Evolutionary conservation across 2,113 vertebrate species (phyloP), one percentile per base, ranked within the genome.

Genomic region (Odocoileus virginianus): DNA sequence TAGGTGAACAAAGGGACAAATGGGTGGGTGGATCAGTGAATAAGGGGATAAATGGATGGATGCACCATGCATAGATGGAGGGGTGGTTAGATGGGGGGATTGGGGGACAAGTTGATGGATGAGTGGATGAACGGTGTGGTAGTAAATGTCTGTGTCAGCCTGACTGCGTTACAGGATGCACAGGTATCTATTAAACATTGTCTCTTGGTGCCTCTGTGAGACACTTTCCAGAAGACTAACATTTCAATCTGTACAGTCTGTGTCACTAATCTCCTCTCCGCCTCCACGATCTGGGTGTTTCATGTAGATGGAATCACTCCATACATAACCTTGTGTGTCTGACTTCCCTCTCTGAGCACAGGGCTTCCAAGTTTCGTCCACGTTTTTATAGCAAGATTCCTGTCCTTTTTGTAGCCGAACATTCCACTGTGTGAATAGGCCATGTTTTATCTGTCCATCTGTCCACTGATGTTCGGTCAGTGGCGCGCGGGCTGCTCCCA

Each of bases 381-480:
- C 2, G 0, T 16, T 8, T 45, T 45, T 50, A 0, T 25, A 52
- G 3, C 36, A 3, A 27, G 36, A 12, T 17, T 7, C 27, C 30
- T 7, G 2, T 17, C 54, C 36, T 28, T 10, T 43, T 19, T 17
- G 43, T 28, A 16, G 82, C 83, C 5, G 25, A 28, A 12, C 19
- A 33, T 13, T 58, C 36, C 14, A 2, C 11, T 1, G 2, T 11
- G 30, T 2, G 5, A 61, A 7, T 9, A 27, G 60, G 47, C 45
- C 45, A 2, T 0, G 2, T 2, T 8, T 52, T 25, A 25, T 27
- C 61, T 17, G 23, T n/a, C 19, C 85, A 2, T 1, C 6, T 52
- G 30, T 2, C 45, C 60, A 2, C 21, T 1, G 60, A 11, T 4
- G 30, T 7, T 11, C 2, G 21, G 13, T 25, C 4, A 0, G 84